Evolutionary conservation across 2,797 vertebrate species (phyloP).

Genomic region (Urophycis tenuis): DNA sequence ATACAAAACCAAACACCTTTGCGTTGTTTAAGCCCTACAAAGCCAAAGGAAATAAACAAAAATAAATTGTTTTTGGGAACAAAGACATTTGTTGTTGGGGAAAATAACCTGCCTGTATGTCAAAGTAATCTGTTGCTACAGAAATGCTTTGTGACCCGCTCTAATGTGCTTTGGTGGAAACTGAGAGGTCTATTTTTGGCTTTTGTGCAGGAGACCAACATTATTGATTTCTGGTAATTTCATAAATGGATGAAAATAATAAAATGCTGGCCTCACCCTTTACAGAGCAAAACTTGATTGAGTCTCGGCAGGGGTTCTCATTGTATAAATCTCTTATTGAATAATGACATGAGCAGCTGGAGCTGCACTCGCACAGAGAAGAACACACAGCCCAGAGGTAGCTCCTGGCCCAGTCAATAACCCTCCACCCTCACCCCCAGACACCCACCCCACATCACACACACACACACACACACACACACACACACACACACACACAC

Average conservation of each 20-base stretch:
- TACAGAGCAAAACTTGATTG: not conserved
- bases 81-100: not conserved
- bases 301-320: not conserved
- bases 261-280: not conserved
- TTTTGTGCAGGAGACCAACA: not conserved
- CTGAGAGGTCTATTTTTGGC: too few species aligned
- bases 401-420: not conserved
- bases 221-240: not conserved
- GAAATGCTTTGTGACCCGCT: not conserved
- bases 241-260: not conserved
- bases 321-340: not conserved
- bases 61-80: not conserved
- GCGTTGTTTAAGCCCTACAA: not conserved
- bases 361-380: not conserved
- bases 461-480: not conserved
- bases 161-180: too few species aligned
- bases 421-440: not conserved
- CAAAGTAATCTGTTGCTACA: not conserved
- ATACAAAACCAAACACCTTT: not conserved
- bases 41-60: not conserved
- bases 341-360: not conserved
- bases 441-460: not conserved
- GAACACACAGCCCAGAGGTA: too few species aligned
- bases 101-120: not conserved
- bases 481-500: too few species aligned